These are phyloP conservation scores for Vulpes lagopus DNA, from an alignment of 2,113 vertebrate genomes.

Conservation along the genomic window DNA sequence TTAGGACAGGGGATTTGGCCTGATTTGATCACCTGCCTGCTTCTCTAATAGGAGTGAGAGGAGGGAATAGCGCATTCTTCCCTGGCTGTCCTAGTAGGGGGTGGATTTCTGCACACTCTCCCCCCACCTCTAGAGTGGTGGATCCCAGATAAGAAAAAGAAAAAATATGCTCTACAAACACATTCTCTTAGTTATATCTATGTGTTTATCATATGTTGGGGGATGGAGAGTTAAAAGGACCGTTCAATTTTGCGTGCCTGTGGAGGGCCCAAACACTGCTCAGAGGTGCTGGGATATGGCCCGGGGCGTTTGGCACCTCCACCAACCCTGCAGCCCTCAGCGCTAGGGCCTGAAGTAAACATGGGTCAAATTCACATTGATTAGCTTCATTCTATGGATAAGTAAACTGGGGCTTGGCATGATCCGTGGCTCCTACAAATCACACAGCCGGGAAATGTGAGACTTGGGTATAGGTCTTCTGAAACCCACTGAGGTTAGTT, in stretches of 20 bases:
- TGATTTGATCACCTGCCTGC: not conserved
- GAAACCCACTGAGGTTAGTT: not conserved
- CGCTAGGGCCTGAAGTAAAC: not conserved
- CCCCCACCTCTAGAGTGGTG: not conserved
- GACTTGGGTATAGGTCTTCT: not conserved
- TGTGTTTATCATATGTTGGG: not conserved
- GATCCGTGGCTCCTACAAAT: not conserved
- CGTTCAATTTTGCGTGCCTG: not conserved
- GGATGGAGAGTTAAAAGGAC: not conserved
- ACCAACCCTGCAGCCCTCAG: not conserved
- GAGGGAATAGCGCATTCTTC: not conserved
- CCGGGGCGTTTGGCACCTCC: not conserved
- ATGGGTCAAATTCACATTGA: not conserved
- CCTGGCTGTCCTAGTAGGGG: not conserved
- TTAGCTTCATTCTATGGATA: not conserved
- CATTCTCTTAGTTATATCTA: not conserved
- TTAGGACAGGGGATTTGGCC: not conserved
- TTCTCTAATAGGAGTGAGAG: not conserved
- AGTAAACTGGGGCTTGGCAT: not conserved
- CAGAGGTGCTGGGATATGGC: accelerated
- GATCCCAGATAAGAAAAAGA: not conserved
- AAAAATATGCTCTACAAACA: not conserved
- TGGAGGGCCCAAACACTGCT: not conserved
- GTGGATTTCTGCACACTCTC: not conserved
- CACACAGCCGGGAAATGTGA: not conserved